Evolutionary conservation across 2,888 invertebrate genomes (phyloP).

Genomic region (Arctia plantaginis): DNA sequence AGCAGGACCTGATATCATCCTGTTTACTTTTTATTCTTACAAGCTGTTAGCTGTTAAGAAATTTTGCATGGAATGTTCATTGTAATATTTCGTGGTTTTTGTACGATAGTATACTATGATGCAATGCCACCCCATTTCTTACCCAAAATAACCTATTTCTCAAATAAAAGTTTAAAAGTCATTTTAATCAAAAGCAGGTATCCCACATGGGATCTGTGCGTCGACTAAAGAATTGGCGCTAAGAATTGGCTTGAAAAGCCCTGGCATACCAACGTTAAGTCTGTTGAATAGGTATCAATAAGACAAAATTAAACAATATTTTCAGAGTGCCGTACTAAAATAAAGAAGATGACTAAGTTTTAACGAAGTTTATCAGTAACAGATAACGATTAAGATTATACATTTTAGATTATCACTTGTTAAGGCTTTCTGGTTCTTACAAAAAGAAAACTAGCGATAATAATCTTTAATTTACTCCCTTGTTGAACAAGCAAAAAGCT

Average conservation of each 20-base stretch:
- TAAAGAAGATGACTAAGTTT: not conserved
- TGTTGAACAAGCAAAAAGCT: slow-evolving; percentile 21
- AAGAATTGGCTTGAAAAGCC: not conserved
- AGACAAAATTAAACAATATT: not conserved
- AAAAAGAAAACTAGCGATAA: not conserved
- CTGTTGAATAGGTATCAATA: not conserved
- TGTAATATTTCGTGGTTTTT: not conserved
- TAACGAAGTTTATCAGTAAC: not conserved
- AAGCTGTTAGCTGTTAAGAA: not conserved
- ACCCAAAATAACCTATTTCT: not conserved
- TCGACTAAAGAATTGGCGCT: not conserved
- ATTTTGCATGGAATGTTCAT: not conserved
- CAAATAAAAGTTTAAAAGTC: not conserved
- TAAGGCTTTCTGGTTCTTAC: not conserved
- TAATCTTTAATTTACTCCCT: slow-evolving; percentile 12
- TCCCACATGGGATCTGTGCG: not conserved
- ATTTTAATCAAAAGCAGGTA: not conserved
- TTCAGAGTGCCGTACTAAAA: not conserved
- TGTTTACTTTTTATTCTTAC: slow-evolving; percentile 6
- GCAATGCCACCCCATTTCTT: not conserved
- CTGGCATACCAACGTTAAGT: not conserved
- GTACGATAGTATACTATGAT: not conserved
- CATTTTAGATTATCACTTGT: not conserved
- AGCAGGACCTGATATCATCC: not conserved
- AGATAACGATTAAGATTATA: not conserved